Conservation (phyloP, 2,888 invertebrate species). For the Camptogramma bilineatum region DNA sequence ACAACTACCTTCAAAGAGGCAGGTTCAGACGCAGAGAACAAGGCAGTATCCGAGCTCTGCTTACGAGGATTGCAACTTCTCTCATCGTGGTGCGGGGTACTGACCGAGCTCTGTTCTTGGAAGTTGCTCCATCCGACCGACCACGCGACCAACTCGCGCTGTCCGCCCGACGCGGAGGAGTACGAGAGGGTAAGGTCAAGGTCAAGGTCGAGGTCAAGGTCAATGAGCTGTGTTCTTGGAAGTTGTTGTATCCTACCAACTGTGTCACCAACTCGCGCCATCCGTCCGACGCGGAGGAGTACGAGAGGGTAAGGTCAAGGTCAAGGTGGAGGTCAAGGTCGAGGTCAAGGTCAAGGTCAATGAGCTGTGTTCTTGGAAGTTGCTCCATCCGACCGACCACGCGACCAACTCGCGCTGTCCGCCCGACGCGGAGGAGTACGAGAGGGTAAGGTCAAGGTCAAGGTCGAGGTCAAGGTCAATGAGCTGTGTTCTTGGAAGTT, state of each 20-base stretch:
- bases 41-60: conserved; percentile 95
- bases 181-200: conserved; percentile 92
- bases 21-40: conserved; percentile 96
- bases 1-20: conserved; percentile 98
- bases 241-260: conserved; percentile 98
- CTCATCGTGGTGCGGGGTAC: conserved; percentile 98
- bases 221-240: conserved; percentile 97
- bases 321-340: conserved; percentile 6
- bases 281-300: conserved; percentile 98
- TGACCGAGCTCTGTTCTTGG: conserved; percentile 99
- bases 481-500: not conserved
- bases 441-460: conserved; percentile 86
- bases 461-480: conserved; percentile 11
- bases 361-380: conserved; percentile 98
- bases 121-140: conserved; percentile 99
- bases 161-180: conserved; percentile 98
- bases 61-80: conserved; percentile 96
- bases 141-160: conserved; percentile 97
- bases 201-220: conserved; percentile 12
- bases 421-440: conserved; percentile 98
- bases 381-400: conserved; percentile 98
- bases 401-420: conserved; percentile 91
- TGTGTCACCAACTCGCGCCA: conserved; percentile 96
- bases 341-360: conserved; percentile 2
- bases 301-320: conserved; percentile 90